Percentiles rank a stretch among this genome's conserved stretches.
Evolutionary conservation across 2,113 vertebrate species (phyloP).

Genomic region (Jaculus jaculus): DNA sequence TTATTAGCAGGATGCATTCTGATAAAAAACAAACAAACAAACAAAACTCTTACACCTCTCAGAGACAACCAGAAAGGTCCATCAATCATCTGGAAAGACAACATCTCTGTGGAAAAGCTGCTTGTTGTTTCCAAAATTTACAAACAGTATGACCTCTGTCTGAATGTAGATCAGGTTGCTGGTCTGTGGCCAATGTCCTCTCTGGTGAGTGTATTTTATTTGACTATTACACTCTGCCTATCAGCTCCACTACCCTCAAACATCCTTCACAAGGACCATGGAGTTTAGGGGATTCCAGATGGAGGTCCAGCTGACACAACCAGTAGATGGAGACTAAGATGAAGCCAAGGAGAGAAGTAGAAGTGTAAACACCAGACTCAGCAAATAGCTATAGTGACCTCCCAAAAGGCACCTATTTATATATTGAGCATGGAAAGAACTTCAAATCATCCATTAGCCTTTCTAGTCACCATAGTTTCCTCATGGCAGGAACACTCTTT

Average conservation of each 20-base stretch:
- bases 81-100: neutral
- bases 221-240: neutral
- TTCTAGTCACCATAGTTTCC: neutral
- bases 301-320: neutral
- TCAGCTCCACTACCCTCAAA: neutral
- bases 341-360: neutral
- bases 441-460: conserved; percentile 38
- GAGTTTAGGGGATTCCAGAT: neutral
- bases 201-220: neutral
- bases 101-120: neutral
- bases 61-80: neutral
- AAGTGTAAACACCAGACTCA: conserved; percentile 23
- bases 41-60: neutral
- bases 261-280: neutral
- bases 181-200: neutral
- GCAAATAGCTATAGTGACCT: conserved; percentile 40
- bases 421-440: conserved; percentile 4
- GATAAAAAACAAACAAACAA: neutral
- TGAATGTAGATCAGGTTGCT: neutral
- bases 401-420: conserved; percentile 34
- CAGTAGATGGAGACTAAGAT: neutral
- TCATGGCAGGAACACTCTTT: neutral
- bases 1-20: neutral
- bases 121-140: neutral
- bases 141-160: neutral